Evolutionary conservation across 2,888 invertebrate genomes (phyloP).

Genomic region (Leptopilina syphax): DNA sequence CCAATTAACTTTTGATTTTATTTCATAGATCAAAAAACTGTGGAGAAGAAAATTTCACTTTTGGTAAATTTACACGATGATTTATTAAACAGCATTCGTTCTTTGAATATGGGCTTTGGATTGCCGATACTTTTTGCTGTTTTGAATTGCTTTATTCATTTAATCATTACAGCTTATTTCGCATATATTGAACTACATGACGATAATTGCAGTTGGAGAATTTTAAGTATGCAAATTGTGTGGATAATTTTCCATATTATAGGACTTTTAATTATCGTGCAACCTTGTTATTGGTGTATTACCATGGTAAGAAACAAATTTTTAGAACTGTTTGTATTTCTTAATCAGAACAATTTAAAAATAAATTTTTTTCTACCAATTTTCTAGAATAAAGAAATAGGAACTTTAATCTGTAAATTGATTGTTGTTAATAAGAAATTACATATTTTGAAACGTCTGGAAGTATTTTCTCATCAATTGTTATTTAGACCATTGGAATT

Average conservation of each 20-base stretch:
- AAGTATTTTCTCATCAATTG: conserved; percentile 80
- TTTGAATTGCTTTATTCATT: conserved; percentile 80
- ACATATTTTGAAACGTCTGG: conserved; percentile 77
- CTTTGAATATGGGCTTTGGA: conserved; percentile 79
- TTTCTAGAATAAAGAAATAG: conserved; percentile 76
- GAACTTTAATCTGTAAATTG: conserved; percentile 77
- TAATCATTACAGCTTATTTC: conserved; percentile 82
- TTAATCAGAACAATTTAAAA: neutral
- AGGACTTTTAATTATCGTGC: conserved; percentile 80
- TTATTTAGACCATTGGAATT: conserved; percentile 80
- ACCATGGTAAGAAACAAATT: conserved; percentile 74
- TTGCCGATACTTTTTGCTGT: conserved; percentile 79
- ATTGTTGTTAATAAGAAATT: conserved; percentile 67
- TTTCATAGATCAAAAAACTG: conserved; percentile 47
- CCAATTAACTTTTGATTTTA: neutral
- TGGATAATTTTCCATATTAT: conserved; percentile 80
- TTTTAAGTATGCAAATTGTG: conserved; percentile 79
- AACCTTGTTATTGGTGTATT: conserved; percentile 80
- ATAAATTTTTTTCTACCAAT: neutral
- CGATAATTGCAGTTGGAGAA: conserved; percentile 77
- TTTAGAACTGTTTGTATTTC: neutral
- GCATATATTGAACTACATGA: conserved; percentile 79
- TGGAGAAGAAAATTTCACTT: conserved; percentile 76
- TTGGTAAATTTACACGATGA: conserved; percentile 78
- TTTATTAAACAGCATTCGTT: conserved; percentile 78